These are phyloP conservation scores for Coptodon bakossiorum DNA, from an alignment of 2,113 vertebrate species.

Conservation along the genomic window DNA sequence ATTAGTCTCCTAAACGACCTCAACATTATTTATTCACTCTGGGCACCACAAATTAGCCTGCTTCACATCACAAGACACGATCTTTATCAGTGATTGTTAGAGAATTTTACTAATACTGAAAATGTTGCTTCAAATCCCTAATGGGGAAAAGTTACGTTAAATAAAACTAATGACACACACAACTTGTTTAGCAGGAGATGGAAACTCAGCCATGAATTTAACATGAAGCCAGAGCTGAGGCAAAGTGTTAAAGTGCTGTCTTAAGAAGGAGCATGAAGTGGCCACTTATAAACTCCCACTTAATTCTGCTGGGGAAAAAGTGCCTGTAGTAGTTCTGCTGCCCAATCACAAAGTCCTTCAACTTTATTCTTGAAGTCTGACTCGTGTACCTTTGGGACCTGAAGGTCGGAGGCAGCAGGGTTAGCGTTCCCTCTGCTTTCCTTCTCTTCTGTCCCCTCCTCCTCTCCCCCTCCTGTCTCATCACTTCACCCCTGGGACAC, in stretches of 20 bases:
- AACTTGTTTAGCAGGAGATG: not conserved
- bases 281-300: slow-evolving; percentile 12
- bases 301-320: not conserved
- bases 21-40: not conserved
- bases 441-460: not conserved
- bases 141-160: not conserved
- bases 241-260: not conserved
- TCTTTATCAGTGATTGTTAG: not conserved
- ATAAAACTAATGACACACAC: not conserved
- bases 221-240: not conserved
- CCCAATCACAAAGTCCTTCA: slow-evolving; percentile 35
- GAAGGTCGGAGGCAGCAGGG: slow-evolving; percentile 20
- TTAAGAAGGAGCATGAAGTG: not conserved
- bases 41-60: not conserved
- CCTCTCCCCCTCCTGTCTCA: slow-evolving; percentile 5
- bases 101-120: not conserved
- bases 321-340: not conserved
- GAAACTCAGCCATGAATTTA: not conserved
- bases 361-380: slow-evolving; percentile 46
- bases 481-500: slow-evolving; percentile 46
- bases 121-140: not conserved
- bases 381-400: slow-evolving; percentile 39
- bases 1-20: not conserved
- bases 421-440: slow-evolving; percentile 10
- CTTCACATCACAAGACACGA: not conserved